Conservation (phyloP, 2,888 invertebrate genomes). For the Agrotis exclamationis region DNA sequence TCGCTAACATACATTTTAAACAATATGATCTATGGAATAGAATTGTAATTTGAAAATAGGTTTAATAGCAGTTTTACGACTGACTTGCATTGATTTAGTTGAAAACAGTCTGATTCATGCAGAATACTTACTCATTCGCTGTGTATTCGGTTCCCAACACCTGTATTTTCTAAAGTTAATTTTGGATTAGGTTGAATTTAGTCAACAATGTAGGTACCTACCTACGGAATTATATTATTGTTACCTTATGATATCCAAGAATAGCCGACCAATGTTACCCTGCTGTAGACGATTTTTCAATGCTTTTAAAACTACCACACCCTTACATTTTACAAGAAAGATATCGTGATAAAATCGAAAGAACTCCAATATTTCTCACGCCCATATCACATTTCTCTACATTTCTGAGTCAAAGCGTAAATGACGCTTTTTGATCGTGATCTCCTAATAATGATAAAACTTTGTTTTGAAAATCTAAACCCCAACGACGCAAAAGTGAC, state of each 20-base stretch:
- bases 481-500: too few species aligned
- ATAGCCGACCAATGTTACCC: constrained; percentile 12
- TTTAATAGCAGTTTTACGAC: constrained; percentile 52
- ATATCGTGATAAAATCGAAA: too few species aligned
- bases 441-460: neutral
- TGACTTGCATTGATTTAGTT: constrained; percentile 41
- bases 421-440: neutral
- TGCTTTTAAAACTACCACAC: neutral
- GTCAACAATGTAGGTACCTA: constrained; percentile 28
- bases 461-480: too few species aligned
- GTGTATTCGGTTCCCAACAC: constrained; percentile 50
- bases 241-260: constrained; percentile 4
- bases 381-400: neutral
- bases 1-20: constrained; percentile 66
- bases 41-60: constrained; percentile 54
- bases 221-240: constrained; percentile 13
- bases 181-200: constrained; percentile 22
- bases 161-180: constrained; percentile 53
- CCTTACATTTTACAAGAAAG: neutral
- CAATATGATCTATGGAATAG: constrained; percentile 65
- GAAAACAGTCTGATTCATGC: constrained; percentile 62
- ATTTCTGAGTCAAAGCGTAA: rapidly evolving
- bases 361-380: neutral
- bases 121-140: constrained; percentile 54
- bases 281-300: neutral